Evolutionary conservation across 2,888 invertebrate genomes (phyloP), one percentile per base, ranked within the genome.

Genomic region (Leptinotarsa tumamoca): DNA sequence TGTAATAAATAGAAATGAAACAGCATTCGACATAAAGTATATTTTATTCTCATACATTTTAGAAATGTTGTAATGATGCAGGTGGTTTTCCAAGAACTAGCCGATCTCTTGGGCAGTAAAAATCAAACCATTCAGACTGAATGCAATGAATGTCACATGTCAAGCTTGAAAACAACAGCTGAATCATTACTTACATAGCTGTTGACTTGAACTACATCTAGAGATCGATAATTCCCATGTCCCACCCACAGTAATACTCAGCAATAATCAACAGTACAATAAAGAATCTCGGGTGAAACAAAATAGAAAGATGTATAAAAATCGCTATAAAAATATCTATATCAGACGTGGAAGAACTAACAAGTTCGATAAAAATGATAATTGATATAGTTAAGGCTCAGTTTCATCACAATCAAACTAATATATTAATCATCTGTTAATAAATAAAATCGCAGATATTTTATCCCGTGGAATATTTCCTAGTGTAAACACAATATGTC

Each of bases 361-460:
- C 21, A 58, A 18, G 63, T 63, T 33, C 63, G 3, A 33, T 63
- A 43, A 63, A 18, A 63, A 63, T 43, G n/a, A 63, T 63, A 63
- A 63, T 63, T 63, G 27, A 63, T 54, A 69, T 71, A 72, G 72
- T 74, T 80, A 80, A 79, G 78, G 80, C 80, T 78, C 71, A 66
- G 61, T 78, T 71, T 75, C 71, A 76, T 79, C 78, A 78, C 79
- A 79, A 74, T 76, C 43, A 63, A 63, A 63, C 43, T 3, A 63
- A 33, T 33, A 58, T 58, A 13, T 21, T 61, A 61, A 43, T 43
- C 10, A 43, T 43, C 14, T 23, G 61, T 61, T 27, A 27, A 61
- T 27, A 15, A 61, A 61, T 23, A 21, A 27, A 61, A 61, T 23
- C 61, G 14, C 2, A 13, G 56, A 13, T 21, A 61, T 54, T 5